Conservation (phyloP, 37 sponge, comb jelly and placozoan genomes). For the Oscarella lobularis region DNA sequence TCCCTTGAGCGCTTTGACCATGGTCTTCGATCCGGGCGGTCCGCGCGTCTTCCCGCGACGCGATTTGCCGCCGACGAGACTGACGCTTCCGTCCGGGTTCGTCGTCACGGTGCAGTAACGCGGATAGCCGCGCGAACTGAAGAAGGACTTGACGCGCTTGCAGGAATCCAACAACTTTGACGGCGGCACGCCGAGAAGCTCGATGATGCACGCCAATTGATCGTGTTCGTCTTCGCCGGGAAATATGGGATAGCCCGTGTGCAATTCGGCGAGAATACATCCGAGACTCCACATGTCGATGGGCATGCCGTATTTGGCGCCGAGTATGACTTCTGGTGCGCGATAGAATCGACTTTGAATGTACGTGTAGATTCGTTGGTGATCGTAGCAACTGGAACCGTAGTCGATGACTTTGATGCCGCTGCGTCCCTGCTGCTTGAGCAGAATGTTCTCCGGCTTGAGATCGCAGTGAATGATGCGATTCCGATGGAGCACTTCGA, state of each 20-base stretch:
- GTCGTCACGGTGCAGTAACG: conserved; percentile 38
- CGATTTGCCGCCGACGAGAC: conserved; percentile 58
- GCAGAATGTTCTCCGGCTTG: conserved; percentile 95
- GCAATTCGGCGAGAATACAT: conserved; percentile 84
- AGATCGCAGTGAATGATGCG: conserved; percentile 98
- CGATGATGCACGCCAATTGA: conserved; percentile 87
- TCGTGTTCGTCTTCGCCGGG: conserved; percentile 91
- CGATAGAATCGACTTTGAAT: conserved; percentile 93
- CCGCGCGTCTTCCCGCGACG: conserved; percentile 75
- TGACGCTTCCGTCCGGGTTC: conserved; percentile 51
- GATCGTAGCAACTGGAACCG: conserved; percentile 92
- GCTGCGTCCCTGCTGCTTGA: conserved; percentile 84
- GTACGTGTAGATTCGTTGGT: conserved; percentile 92
- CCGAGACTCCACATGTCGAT: conserved; percentile 99
- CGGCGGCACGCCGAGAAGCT: conserved; percentile 77
- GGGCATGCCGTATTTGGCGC: conserved; percentile 87
- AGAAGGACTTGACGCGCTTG: conserved; percentile 58
- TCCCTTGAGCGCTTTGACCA: conserved; percentile 74
- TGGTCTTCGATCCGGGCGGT: conserved; percentile 69
- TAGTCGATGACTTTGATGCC: conserved; percentile 95
- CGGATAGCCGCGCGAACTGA: conserved; percentile 65
- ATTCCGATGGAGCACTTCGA: conserved; percentile 81
- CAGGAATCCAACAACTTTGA: conserved; percentile 53
- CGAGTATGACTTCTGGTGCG: conserved; percentile 92
- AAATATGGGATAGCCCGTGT: conserved; percentile 87